Conservation (phyloP, 2,888 invertebrate species). For the Ormyrus rosae region DNA sequence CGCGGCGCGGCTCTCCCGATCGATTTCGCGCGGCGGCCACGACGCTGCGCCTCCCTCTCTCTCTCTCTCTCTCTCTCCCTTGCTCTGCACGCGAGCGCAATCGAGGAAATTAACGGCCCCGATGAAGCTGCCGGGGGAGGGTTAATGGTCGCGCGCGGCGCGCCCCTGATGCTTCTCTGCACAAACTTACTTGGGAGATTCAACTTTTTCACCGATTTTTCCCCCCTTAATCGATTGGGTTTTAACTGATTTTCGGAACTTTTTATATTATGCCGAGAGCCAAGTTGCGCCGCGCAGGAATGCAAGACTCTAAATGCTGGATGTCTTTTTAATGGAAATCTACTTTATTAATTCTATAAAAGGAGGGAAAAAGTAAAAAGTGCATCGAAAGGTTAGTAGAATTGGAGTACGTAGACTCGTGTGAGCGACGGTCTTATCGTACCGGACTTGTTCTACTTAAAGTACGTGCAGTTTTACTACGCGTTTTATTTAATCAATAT, state of each 20-base stretch:
- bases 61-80: no score
- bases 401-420: not conserved
- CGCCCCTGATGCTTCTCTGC: not conserved
- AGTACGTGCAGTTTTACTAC: not conserved
- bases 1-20: slow-evolving; percentile 33
- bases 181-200: not conserved
- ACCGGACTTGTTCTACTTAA: slow-evolving; percentile 4
- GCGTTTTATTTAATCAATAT: not conserved
- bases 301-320: no score
- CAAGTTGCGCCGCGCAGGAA: no score
- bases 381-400: not conserved
- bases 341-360: no score
- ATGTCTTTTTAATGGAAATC: no score
- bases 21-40: slow-evolving; percentile 26
- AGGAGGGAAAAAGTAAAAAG: not conserved
- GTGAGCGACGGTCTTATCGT: not conserved
- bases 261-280: no score
- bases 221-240: no score
- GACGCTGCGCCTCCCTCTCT: not conserved
- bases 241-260: no score
- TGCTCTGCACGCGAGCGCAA: no score
- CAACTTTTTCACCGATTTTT: no score
- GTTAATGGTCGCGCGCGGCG: slow-evolving; percentile 2
- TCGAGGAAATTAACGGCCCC: no score
- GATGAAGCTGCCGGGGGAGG: not conserved